Evolutionary conservation across 2,797 vertebrate species (phyloP).

Genomic region (Halcyon badia): DNA sequence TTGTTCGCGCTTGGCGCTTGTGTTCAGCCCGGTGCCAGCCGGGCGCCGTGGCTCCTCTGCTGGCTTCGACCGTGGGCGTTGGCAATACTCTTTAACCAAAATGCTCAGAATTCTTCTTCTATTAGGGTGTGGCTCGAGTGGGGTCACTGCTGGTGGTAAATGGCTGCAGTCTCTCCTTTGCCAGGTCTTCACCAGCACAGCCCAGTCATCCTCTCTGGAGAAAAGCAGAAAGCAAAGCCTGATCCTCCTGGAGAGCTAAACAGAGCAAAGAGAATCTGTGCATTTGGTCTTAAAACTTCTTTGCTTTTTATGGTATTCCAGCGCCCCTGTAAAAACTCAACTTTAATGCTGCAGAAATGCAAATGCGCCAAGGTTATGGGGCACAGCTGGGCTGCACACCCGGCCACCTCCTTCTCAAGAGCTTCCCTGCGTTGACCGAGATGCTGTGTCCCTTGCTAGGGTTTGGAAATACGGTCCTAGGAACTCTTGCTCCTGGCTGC

Average conservation of each 20-base stretch:
- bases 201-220: background rate
- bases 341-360: background rate
- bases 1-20: background rate
- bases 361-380: rapidly evolving
- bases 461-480: background rate
- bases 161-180: background rate
- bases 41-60: background rate
- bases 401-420: background rate
- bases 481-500: background rate
- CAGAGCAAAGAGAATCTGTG: background rate
- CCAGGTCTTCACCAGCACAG: background rate
- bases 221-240: background rate
- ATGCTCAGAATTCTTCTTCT: background rate
- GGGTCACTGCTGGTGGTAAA: background rate
- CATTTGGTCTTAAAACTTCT: background rate
- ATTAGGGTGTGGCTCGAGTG: background rate
- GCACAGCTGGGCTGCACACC: background rate
- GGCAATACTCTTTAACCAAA: background rate
- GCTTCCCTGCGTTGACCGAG: rapidly evolving
- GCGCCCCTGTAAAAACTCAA: background rate
- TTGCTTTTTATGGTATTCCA: background rate
- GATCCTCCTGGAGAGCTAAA: background rate
- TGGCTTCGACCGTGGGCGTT: background rate
- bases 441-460: background rate
- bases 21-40: rapidly evolving